These are phyloP conservation scores for Bembecia ichneumoniformis DNA, from an alignment of 2,888 invertebrate genomes.

Conservation along the genomic window DNA sequence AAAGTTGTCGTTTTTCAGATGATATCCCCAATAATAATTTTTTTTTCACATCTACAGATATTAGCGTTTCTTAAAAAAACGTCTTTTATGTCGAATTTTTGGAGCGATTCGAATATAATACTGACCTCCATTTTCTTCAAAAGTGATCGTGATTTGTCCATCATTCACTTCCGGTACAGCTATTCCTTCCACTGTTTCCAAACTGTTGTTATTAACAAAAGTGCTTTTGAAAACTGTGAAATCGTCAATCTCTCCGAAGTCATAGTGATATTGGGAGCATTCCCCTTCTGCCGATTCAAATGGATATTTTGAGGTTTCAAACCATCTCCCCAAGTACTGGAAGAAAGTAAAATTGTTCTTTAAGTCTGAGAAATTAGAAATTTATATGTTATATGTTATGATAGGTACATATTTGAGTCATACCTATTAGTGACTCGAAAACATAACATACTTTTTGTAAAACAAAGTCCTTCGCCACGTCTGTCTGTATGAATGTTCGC, in stretches of 20 bases:
- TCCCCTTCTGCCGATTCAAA: conserved; percentile 11
- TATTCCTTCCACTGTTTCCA: conserved; percentile 8
- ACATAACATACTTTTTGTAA: too few relatives aligned
- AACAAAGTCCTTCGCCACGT: too few relatives aligned
- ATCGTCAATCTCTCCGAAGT: conserved; percentile 1
- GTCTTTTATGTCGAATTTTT: too few relatives aligned
- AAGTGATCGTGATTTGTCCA: conserved; percentile 6
- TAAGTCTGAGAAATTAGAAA: too few relatives aligned
- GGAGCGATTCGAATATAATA: not conserved
- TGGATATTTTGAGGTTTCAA: conserved; percentile 13
- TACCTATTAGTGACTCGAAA: too few relatives aligned
- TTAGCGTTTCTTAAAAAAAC: too few relatives aligned
- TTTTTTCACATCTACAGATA: too few relatives aligned
- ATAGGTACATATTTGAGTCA: too few relatives aligned
- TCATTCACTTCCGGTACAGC: conserved; percentile 7
- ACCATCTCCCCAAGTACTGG: conserved; percentile 18
- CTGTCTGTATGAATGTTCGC: too few relatives aligned
- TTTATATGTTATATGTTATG: too few relatives aligned
- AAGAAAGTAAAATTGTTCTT: conserved; percentile 1
- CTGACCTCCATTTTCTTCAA: conserved; percentile 5
- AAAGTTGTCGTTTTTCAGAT: too few relatives aligned
- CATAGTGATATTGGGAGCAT: conserved; percentile 12
- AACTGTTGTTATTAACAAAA: conserved; percentile 13
- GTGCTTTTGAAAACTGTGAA: not conserved
- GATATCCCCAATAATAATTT: too few relatives aligned